A percentile compares a stretch with the other conserved stretches of the same genome.
Conservation (phyloP, 2,113 vertebrate species). For the Forbesichthys agassizii region DNA sequence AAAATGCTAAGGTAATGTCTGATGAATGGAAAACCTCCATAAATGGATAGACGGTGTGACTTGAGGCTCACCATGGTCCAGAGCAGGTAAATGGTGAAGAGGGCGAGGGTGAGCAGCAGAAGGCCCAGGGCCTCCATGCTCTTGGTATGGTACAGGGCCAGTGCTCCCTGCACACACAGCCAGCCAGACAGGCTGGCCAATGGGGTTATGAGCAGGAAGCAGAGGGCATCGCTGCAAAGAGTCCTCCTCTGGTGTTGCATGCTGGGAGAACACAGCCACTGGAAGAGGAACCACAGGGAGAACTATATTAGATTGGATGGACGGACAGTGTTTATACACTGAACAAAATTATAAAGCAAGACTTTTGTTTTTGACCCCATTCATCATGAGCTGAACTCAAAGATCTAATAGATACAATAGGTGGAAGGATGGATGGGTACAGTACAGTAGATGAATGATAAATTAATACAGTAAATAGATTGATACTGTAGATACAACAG, state of each 20-base stretch:
- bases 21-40: no score
- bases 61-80: slow-evolving; percentile 67
- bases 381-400: no score
- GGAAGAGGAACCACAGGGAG: not conserved
- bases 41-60: not conserved
- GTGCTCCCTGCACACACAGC: slow-evolving; percentile 74
- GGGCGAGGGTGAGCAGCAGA: slow-evolving; percentile 66
- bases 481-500: no score
- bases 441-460: no score
- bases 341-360: no score
- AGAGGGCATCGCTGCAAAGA: slow-evolving; percentile 62
- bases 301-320: no score
- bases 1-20: no score
- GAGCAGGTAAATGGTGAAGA: slow-evolving; percentile 73
- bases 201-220: slow-evolving; percentile 75
- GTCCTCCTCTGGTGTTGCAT: slow-evolving; percentile 68
- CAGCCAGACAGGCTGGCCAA: slow-evolving; percentile 73
- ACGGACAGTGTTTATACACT: no score
- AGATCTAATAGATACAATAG: no score
- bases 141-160: slow-evolving; percentile 70
- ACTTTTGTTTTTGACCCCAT: no score
- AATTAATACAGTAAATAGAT: no score
- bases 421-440: no score
- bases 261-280: slow-evolving; percentile 71
- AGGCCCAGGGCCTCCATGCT: slow-evolving; percentile 68